Evolutionary conservation across 2,888 invertebrate species (phyloP).

Genomic region (Polymixis lichenea): DNA sequence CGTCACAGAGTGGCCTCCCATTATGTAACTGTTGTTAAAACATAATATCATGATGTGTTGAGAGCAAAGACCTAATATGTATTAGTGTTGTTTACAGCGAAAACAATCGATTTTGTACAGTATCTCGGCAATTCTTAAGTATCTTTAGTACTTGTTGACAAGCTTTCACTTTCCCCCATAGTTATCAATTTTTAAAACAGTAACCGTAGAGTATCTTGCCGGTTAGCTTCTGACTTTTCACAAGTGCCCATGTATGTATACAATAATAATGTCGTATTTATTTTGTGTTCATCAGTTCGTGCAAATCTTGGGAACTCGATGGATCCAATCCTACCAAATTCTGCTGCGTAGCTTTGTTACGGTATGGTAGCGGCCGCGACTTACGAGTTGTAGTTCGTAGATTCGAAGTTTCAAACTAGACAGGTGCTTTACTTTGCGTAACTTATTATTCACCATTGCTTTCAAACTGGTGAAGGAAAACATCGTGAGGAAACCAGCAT

Average conservation of each 20-base stretch:
- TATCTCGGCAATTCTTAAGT: background rate
- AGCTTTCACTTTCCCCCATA: background rate
- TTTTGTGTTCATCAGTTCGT: background rate
- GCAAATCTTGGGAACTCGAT: background rate
- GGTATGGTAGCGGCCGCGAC: too few relatives aligned
- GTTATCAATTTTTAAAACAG: too few relatives aligned
- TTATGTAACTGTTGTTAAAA: constrained; percentile 36
- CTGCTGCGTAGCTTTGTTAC: background rate
- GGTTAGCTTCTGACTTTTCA: too few relatives aligned
- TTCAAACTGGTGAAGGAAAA: too few relatives aligned
- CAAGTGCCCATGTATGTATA: too few relatives aligned
- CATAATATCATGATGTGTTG: constrained; percentile 11
- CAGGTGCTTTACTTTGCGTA: too few relatives aligned
- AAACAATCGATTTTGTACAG: background rate
- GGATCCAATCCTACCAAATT: background rate
- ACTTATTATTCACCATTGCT: too few relatives aligned
- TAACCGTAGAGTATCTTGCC: too few relatives aligned
- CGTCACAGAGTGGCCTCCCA: constrained; percentile 48
- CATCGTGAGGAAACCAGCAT: too few relatives aligned
- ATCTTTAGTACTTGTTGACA: background rate
- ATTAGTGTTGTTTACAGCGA: background rate
- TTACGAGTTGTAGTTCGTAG: too few relatives aligned
- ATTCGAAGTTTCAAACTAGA: too few relatives aligned
- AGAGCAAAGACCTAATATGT: constrained; percentile 6
- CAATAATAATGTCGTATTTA: background rate